Base-by-base conservation (phyloP, 64 coral and sea anemone species). In the Exaiptasia diaphana region DNA sequence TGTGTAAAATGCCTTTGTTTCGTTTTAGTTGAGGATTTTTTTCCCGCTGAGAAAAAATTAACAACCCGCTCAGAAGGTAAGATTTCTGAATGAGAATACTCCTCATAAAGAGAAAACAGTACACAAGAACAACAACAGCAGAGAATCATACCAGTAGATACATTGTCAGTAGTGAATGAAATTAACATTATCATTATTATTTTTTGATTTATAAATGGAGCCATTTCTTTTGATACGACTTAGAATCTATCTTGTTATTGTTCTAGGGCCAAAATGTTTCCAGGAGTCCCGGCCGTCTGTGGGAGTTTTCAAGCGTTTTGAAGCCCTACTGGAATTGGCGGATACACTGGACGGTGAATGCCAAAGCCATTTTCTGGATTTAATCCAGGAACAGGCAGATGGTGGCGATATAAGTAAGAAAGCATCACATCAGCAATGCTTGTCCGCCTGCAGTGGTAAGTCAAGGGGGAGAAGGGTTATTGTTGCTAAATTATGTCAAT, bases 231-330 rank as follows among this genome's bases (percentile, higher is more conserved):
- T n/a, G n/a, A n/a, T n/a, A n/a, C n/a, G n/a, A n/a, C n/a, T n/a
- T n/a, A n/a, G n/a, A n/a, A n/a, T n/a, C n/a, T n/a, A 55, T 28
- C 5, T 28, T 31, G 40, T 17, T 72, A 42, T 30, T 22, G 23
- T 73, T 25, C 3, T 49, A 73, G 69, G 20, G 28, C 20, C 69
- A 11, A 73, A 73, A 73, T 73, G 69, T 49, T 73, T 73, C 40
- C 69, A 38, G 3, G 44, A 73, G n/a, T 20, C 20, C 7, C 38
- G 44, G 38, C 69, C 69, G 8, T 23, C 69, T 2, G 69, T 37
- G 22, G 69, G 38, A 45, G 41, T 73, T 13, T 73, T 73, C 69
- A 41, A 49, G 22, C 69, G 69, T 6, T 12, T 73, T 29, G 44
- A 73, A 30, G 40, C 69, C 4, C 23, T 73, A 30, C 33, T 73